Evolutionary conservation across 2,797 vertebrate species (phyloP), one percentile per base, ranked within the genome.

Genomic region (Platalea minor): DNA sequence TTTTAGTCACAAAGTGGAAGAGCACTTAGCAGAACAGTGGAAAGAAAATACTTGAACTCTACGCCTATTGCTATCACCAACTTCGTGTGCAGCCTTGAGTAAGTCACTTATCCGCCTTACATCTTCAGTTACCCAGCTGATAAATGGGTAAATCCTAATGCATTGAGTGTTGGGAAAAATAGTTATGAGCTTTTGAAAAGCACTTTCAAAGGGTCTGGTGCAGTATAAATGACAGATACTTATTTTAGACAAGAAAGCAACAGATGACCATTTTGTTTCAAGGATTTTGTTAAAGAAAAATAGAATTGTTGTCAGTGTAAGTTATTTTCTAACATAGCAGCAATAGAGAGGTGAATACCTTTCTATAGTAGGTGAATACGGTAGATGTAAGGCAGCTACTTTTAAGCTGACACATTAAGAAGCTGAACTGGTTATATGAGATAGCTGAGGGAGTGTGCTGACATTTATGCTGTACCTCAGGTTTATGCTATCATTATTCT

Each of bases 271-370:
- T 84, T 91, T 91, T 92, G 64, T 93, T 96, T 97, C 89, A 94
- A 94, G 88, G 86, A 67, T 95, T 95, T 95, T 94, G 61, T 85
- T 94, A 51, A 89, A 88, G 56, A 72, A 85, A 95, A 95, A 85
- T 41, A 91, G 57, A 86, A 94, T 14, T 78, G 77, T 92, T 95
- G 92, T 83, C 92, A 82, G 39, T 21, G 43, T 84, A 91, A 95
- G 68, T 83, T 96, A 87, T 96, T 93, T 95, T 74, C 68, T 83
- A 75, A 75, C 83, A 63, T 19, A 92, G 53, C 56, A 64, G 28
- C 84, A 92, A 64, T 26, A 43, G 23, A 67, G 59, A 81, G 59
- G 63, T 67, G 54, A 57, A 63, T 88, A 74, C 28, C 77, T 81
- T 73, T 92, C 48, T 60, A 39, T 79, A 79, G 60, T 74, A 74